Base-by-base conservation (phyloP, 2,797 vertebrate genomes). In the Sebastes jordani region DNA sequence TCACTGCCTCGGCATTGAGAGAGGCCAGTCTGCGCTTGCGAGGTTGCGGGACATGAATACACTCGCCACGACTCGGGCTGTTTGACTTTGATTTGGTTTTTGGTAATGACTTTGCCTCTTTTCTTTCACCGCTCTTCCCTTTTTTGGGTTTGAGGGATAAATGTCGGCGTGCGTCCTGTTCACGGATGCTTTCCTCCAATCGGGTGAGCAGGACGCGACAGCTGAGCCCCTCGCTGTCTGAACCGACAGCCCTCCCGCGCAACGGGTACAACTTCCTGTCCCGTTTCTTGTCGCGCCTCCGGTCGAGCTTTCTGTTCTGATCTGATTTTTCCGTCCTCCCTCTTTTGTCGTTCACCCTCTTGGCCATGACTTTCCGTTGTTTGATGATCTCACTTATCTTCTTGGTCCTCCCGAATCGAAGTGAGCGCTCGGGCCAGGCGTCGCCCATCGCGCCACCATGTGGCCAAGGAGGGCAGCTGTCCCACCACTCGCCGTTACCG, bases 1-100 rank as follows among this genome's bases (percentile, higher is more conserved):
- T 99, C 23, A 99, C 97, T 0, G 98, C 98, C 92, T 99, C 99
- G 0, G 99, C 99, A 0, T 99, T 99, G 52, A 99, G 96, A 13
- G 98, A 99, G 46, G 98, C 99, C 76, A 99, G 91, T 7, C 98
- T 94, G 32, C 99, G 97, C 76, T 99, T 99, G 61, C 99, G 96
- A 23, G 98, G 98, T 88, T 98, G 97, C 0, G 89, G 94, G 84
- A 81, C 83, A 20, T 68, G 49, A 32, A 74, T 14, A 27, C 27
- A 30, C 29, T 89, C 89, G 0, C n/a, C 63, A 1, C 66, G 71
- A 38, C 77, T 81, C 2, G 36, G 22, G 29, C 59, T 36, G 34
- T 46, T 92, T 11, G 81, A 67, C 80, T 93, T 93, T 29, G 84
- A 84, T 88, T 93, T 93, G 22, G 54, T 74, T 94, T 95, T 92